These are phyloP conservation scores for Psophia crepitans DNA, from an alignment of 2,113 vertebrate species.

Conservation along the genomic window DNA sequence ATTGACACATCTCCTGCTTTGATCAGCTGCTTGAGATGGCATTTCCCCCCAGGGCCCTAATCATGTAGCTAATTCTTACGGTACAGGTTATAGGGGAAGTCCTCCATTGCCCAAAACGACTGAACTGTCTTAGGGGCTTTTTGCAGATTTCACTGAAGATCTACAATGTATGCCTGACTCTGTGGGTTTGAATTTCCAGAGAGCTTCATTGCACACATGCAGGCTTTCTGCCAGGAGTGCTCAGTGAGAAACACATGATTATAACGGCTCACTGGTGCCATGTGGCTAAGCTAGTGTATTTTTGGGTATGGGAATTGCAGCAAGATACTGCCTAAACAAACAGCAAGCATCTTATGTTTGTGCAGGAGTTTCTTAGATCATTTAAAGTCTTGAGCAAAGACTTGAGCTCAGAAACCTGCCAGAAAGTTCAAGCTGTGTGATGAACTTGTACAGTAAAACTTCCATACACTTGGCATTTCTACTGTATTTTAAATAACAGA, in stretches of 20 bases:
- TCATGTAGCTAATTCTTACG: neutral
- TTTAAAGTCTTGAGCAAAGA: neutral
- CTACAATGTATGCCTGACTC: neutral
- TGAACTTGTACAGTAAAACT: neutral
- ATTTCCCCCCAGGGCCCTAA: neutral
- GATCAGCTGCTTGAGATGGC: neutral
- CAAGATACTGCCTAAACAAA: neutral
- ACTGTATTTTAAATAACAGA: neutral
- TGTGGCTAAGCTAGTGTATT: neutral
- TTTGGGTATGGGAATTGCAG: neutral
- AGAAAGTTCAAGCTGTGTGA: neutral
- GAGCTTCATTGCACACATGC: neutral
- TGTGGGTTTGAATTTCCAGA: neutral
- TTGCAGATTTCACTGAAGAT: neutral
- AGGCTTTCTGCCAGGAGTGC: neutral
- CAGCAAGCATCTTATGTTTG: neutral
- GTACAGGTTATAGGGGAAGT: neutral
- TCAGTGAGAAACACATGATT: neutral
- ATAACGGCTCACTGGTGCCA: neutral
- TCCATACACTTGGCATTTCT: neutral
- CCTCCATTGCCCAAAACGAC: neutral
- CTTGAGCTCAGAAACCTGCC: neutral
- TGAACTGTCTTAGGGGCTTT: neutral
- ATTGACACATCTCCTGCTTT: fast-evolving
- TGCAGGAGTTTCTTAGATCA: neutral